Conservation (phyloP, 2,797 vertebrate species). For the Lagodon rhomboides region DNA sequence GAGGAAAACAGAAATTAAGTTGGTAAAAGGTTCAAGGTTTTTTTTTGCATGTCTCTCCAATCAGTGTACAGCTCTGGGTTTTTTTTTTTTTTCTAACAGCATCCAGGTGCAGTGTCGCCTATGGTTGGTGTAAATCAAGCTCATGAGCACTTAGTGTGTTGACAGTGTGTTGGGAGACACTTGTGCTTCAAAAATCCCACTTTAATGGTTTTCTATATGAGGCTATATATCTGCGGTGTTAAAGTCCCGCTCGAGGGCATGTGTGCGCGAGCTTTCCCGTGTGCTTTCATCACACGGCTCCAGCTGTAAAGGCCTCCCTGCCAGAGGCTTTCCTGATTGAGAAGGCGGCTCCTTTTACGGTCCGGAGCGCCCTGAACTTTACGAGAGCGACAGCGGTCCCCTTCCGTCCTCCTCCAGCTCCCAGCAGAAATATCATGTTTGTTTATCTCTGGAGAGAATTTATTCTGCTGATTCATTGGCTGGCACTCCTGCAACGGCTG, state of each 20-base stretch:
- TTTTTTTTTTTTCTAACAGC: constrained; percentile 18
- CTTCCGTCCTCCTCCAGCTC: constrained; percentile 68
- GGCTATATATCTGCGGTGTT: constrained; percentile 75
- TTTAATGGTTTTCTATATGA: constrained; percentile 77
- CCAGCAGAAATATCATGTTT: constrained; percentile 86
- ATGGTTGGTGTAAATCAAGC: constrained; percentile 64
- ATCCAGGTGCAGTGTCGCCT: constrained; percentile 25
- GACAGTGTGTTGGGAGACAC: constrained; percentile 71
- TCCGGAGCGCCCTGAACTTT: constrained; percentile 82
- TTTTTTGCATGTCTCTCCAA: constrained; percentile 30
- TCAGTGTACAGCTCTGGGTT: constrained; percentile 30
- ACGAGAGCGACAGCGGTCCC: constrained; percentile 75
- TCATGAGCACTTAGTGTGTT: constrained; percentile 68
- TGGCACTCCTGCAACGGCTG: constrained; percentile 78
- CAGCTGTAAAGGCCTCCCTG: constrained; percentile 67
- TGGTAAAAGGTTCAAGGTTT: constrained; percentile 33
- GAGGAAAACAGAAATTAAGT: constrained; percentile 25
- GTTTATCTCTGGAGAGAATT: constrained; percentile 87
- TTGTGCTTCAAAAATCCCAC: constrained; percentile 72
- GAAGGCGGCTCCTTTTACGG: constrained; percentile 78
- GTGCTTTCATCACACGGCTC: constrained; percentile 67
- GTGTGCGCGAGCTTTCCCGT: constrained; percentile 45
- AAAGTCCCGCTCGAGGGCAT: constrained; percentile 64
- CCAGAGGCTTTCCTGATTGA: constrained; percentile 75
- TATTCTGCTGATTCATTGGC: constrained; percentile 87